Base-by-base conservation (phyloP, 2,888 invertebrate species). In the Selenia dentaria region DNA sequence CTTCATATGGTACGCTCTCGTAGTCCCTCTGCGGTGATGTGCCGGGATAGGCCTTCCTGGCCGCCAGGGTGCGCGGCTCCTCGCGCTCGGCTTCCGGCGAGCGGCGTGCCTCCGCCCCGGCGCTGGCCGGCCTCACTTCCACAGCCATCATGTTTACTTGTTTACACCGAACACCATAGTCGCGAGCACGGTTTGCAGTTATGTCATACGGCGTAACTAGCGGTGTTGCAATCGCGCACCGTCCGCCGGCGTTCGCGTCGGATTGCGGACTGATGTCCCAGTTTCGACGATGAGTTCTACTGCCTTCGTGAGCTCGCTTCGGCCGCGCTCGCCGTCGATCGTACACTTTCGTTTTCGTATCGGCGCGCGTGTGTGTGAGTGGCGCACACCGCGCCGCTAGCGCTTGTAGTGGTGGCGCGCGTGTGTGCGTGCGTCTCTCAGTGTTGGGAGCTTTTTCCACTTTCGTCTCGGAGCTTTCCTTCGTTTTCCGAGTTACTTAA, bases 241-340 rank as follows among this genome's bases (percentile, higher is more conserved):
- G 87, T 88, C 89, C 86, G 79, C 71, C 79, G 73, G 75, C 81
- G 76, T 67, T 84, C 86, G 89, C 90, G 83, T 85, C 84, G 82
- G 77, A 75, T 80, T 84, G 86, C 91, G 83, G 87, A 92, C 92
- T 92, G 92, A 92, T 93, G 92, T 92, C 92, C 92, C 92, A 93
- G 92, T 92, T 92, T 91, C 87, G 79, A 70, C 86, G 85, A 79
- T 81, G 87, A 91, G 89, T 90, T 90, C 87, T 70, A 91, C 89
- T 85, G 86, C 87, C 88, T 91, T 79, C 82, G 91, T 88, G 83
- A 87, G 89, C 85, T 74, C 79, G 84, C 83, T 77, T 91, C 92
- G 92, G 92, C 74, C 55, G 70, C 77, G 78, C 75, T 91, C 91
- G 91, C 82, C 80, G 66, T 53, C 64, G 68, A 60, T 90, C 91